Conservation (phyloP, 2,113 vertebrate genomes). For the Bubo bubo region DNA sequence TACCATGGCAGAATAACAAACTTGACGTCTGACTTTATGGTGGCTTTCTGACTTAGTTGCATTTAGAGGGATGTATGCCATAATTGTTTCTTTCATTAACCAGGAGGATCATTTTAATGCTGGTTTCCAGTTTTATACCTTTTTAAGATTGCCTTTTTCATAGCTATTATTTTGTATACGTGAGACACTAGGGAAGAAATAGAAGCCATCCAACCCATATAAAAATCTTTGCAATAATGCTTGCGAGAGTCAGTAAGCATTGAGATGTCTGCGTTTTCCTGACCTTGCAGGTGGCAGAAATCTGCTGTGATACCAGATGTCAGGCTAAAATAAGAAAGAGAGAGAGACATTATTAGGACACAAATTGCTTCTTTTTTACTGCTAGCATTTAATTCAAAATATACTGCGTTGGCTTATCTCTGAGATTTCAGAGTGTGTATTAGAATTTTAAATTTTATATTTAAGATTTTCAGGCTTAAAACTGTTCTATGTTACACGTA, state of each 20-base stretch:
- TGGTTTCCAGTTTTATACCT: background rate
- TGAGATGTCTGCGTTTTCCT: background rate
- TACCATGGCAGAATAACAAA: background rate
- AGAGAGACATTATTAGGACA: background rate
- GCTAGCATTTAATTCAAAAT: background rate
- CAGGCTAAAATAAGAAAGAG: conserved; percentile 6
- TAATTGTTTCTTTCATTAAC: background rate
- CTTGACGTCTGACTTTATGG: background rate
- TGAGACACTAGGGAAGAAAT: background rate
- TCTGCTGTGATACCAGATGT: conserved; percentile 64
- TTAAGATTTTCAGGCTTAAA: background rate
- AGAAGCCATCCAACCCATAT: background rate
- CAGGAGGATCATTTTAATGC: background rate
- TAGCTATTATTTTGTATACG: background rate
- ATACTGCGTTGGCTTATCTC: background rate
- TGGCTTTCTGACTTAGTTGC: background rate
- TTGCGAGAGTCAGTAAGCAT: background rate
- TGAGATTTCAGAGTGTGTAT: background rate
- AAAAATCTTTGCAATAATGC: background rate
- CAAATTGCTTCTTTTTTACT: background rate
- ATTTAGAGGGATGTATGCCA: background rate
- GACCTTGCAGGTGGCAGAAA: conserved; percentile 25
- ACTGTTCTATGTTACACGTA: rapidly evolving
- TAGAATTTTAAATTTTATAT: background rate
- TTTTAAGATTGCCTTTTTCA: background rate